phyloP scores from a whole-genome alignment of 2,113 vertebrate genomes.

The Oreochromis niloticus region DNA sequence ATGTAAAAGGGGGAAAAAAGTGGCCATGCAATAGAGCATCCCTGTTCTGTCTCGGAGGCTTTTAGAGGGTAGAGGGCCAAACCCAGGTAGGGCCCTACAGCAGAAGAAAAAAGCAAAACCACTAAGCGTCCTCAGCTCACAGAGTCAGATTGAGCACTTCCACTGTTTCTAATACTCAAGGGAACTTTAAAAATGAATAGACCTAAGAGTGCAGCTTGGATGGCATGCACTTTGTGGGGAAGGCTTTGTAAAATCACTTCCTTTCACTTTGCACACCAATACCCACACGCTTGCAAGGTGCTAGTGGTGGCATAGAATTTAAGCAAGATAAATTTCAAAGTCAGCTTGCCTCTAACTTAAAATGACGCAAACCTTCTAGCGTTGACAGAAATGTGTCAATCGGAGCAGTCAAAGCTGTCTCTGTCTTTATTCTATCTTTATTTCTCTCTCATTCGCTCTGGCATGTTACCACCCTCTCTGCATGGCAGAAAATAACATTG shows the following conservation, averaged over 20 bases:
- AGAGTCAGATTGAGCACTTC: constrained; percentile 32
- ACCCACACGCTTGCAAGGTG: constrained; percentile 43
- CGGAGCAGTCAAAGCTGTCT: constrained; percentile 37
- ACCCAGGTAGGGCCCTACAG: neutral
- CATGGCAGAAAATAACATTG: constrained; percentile 63
- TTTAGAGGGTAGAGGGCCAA: constrained; percentile 27
- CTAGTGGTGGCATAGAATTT: constrained; percentile 28
- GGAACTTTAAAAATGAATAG: constrained; percentile 67
- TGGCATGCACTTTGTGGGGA: constrained; percentile 36
- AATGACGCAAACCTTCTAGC: constrained; percentile 58
- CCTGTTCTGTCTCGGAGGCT: constrained; percentile 21
- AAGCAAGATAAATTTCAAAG: constrained; percentile 56
- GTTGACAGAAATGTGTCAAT: constrained; percentile 58
- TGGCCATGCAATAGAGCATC: neutral
- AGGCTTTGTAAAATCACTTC: constrained; percentile 43
- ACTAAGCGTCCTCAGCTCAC: constrained; percentile 23
- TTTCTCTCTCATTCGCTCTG: constrained; percentile 51
- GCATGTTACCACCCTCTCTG: constrained; percentile 54
- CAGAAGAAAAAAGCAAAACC: neutral
- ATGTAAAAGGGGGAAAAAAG: neutral
- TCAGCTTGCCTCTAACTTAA: constrained; percentile 31
- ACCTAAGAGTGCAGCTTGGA: constrained; percentile 44
- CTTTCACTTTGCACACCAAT: constrained; percentile 19
- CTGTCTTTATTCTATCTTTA: constrained; percentile 47
- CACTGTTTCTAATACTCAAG: constrained; percentile 31